Evolutionary conservation across 2,888 invertebrate genomes (phyloP).

Genomic region (Drosophila borborema): DNA sequence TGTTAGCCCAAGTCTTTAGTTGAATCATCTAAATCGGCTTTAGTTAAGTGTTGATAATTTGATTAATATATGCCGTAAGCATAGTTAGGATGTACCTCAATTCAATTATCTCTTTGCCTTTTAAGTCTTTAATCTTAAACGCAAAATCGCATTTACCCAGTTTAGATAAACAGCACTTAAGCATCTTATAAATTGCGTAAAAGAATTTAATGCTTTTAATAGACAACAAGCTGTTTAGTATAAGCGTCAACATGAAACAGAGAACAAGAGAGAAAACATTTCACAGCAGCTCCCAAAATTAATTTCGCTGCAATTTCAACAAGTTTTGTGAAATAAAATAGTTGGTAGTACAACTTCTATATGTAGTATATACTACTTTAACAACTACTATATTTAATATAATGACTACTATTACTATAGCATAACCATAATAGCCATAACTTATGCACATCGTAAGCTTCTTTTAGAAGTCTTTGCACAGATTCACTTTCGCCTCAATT

Average conservation of each 20-base stretch:
- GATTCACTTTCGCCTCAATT: constrained; percentile 19
- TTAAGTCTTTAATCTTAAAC: neutral
- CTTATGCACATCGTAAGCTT: neutral
- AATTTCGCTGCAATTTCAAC: constrained; percentile 13
- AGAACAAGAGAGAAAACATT: neutral
- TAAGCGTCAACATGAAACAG: neutral
- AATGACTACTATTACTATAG: too few species aligned
- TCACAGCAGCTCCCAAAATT: neutral
- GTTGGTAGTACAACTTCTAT: too few species aligned
- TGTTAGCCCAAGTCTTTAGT: neutral
- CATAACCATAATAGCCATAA: neutral
- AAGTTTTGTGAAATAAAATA: too few species aligned
- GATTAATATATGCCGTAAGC: neutral
- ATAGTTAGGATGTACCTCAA: neutral
- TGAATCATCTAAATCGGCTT: constrained; percentile 1
- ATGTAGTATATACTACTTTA: neutral
- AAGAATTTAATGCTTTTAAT: constrained; percentile 4
- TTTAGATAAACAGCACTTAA: neutral
- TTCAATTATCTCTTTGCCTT: neutral
- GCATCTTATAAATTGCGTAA: neutral
- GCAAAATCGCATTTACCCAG: neutral
- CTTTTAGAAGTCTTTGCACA: too few species aligned
- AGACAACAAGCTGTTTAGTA: neutral
- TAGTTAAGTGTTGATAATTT: constrained; percentile 5
- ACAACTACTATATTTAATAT: neutral